Conservation (phyloP, 2,113 vertebrate genomes). For the Apteryx mantelli region DNA sequence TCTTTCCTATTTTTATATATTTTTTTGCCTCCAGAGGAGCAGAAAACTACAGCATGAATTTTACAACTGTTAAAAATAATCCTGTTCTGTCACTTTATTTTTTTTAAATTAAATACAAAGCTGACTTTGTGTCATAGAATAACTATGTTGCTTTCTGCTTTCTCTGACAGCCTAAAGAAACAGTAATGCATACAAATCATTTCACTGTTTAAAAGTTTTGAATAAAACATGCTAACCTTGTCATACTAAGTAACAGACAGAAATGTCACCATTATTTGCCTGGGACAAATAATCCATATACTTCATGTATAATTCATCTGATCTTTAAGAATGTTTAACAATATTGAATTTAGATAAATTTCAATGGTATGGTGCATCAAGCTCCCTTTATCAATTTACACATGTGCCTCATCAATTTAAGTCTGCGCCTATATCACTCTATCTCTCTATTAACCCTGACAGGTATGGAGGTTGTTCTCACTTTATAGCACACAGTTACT, state of each 20-base stretch:
- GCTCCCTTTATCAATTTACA: conserved; percentile 76
- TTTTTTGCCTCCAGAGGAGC: background rate
- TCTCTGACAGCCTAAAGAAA: conserved; percentile 68
- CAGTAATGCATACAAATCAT: conserved; percentile 76
- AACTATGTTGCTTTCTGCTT: conserved; percentile 62
- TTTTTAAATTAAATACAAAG: conserved; percentile 25
- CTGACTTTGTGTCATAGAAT: conserved; percentile 65
- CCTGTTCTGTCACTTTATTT: conserved; percentile 35
- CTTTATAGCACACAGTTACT: background rate
- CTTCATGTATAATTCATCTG: conserved; percentile 86
- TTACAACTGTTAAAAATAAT: conserved; percentile 50
- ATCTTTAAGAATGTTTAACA: conserved; percentile 84
- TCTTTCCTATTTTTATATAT: background rate
- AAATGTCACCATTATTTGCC: conserved; percentile 84
- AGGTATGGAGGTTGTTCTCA: conserved; percentile 1
- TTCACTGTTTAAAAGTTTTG: conserved; percentile 79
- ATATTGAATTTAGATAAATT: conserved; percentile 83
- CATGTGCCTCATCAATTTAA: conserved; percentile 65
- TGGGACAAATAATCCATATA: conserved; percentile 84
- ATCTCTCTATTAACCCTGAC: conserved; percentile 23
- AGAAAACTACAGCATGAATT: conserved; percentile 45
- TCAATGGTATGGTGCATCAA: conserved; percentile 68
- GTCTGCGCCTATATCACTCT: conserved; percentile 47
- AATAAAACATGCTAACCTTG: conserved; percentile 85
- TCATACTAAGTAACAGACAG: conserved; percentile 83